phyloP scores from a whole-genome alignment of 2,888 invertebrate genomes.

The Drosophila rellima region DNA sequence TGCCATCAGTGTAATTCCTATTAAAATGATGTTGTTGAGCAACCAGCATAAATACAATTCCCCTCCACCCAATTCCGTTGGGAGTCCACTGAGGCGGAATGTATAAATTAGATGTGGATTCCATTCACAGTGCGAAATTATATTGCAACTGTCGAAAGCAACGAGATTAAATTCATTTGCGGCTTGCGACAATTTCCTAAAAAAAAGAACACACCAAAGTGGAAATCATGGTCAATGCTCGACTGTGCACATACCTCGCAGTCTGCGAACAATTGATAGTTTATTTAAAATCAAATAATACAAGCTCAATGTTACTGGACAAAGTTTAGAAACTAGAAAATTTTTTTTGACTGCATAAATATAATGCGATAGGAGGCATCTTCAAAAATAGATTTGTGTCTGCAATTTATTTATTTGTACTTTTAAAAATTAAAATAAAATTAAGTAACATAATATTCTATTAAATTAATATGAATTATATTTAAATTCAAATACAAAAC shows the following conservation, averaged over 20 bases:
- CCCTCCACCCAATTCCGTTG: background rate
- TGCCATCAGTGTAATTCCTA: constrained; percentile 11
- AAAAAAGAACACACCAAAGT: background rate
- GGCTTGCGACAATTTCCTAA: background rate
- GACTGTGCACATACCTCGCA: background rate
- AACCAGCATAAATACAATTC: background rate
- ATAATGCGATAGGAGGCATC: no score
- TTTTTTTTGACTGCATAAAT: no score
- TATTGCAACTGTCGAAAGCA: constrained; percentile 8
- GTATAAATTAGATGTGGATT: constrained; percentile 22
- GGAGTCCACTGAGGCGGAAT: constrained; percentile 16
- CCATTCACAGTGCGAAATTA: constrained; percentile 7
- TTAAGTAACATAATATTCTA: no score
- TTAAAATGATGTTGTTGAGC: constrained; percentile 16
- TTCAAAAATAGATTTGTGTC: no score
- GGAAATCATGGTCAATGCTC: background rate
- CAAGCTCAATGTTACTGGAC: background rate
- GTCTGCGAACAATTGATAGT: background rate
- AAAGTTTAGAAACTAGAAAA: no score
- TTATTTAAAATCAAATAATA: background rate
- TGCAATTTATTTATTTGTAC: no score
- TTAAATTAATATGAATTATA: no score
- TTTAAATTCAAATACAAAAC: no score
- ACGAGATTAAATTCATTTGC: constrained; percentile 24
- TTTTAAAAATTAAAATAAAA: no score